Conservation (phyloP, 2,888 invertebrate species). For the Idaea straminata region DNA sequence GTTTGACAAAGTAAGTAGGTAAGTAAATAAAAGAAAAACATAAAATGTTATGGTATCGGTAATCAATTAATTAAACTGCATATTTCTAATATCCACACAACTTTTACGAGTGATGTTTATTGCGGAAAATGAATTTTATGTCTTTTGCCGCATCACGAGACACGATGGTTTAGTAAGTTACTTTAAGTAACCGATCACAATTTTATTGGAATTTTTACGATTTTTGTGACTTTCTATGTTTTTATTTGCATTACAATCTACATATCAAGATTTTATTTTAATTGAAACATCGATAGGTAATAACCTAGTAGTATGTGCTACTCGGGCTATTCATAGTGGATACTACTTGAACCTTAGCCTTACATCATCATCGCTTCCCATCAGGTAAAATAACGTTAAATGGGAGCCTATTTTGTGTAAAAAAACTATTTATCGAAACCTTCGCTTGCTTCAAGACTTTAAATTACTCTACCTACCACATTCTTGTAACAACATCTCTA, state of each 20-base stretch:
- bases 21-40: not conserved
- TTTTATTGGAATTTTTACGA: constrained; percentile 51
- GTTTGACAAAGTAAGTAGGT: not conserved
- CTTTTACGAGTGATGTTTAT: constrained; percentile 43
- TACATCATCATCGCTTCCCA: too few relatives aligned
- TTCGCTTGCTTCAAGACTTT: not conserved
- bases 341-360: too few relatives aligned
- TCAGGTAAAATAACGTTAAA: not conserved
- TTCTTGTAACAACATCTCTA: constrained; percentile 40
- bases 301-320: too few relatives aligned
- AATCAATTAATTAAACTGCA: constrained; percentile 6
- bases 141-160: constrained; percentile 30
- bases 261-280: not conserved
- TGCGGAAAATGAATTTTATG: constrained; percentile 37
- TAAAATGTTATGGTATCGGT: too few relatives aligned
- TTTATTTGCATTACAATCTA: not conserved
- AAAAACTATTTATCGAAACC: too few relatives aligned
- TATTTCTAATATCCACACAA: constrained; percentile 23
- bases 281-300: too few relatives aligned
- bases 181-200: constrained; percentile 47
- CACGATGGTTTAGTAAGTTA: constrained; percentile 34
- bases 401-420: not conserved
- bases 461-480: constrained; percentile 16
- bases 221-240: constrained; percentile 16
- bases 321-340: too few relatives aligned